Base-by-base conservation (phyloP, 1,140 invertebrate genomes). In the Spodoptera frugiperda region DNA sequence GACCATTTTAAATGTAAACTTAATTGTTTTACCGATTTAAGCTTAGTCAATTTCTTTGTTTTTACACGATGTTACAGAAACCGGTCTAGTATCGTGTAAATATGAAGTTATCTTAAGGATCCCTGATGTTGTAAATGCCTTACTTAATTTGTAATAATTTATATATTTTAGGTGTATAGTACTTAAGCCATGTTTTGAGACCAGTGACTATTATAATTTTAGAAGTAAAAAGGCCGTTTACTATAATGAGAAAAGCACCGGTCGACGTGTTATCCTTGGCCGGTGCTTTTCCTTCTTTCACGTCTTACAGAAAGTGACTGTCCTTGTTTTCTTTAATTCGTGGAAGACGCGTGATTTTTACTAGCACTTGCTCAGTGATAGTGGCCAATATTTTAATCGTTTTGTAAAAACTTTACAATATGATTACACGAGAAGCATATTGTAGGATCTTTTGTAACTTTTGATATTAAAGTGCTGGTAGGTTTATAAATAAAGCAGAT, bases 131-230 rank as follows among this genome's bases (percentile, higher is more conserved):
- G 92, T 93, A 93, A 92, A 94, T 94, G 92, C 92, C 92, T 93
- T 94, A 91, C 89, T 93, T 93, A 93, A 91, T 92, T 93, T 93
- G 89, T 93, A 94, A 94, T 94, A 94, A 94, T 94, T 94, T 94
- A 94, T 94, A 92, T 93, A 94, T 92, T 91, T 92, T 93, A 93
- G 91, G 90, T 94, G 91, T 93, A 93, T 93, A 93, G 92, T 94
- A 94, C 91, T 94, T 94, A 94, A 94, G 92, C 91, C 91, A 94
- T 93, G 92, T 93, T 93, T 93, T 91, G 87, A 93, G 91, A 93
- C 92, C 91, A 93, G 92, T 93, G 92, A 93, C 89, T 93, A 91
- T 92, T 93, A 89, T 93, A 89, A 92, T 93, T 83, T 92, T 93
- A 93, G 92, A 89, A 92, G 81, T 93, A 91, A 90, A 90, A 87